Base-by-base conservation (phyloP, 1,140 invertebrate genomes). In the Ectropis grisescens region DNA sequence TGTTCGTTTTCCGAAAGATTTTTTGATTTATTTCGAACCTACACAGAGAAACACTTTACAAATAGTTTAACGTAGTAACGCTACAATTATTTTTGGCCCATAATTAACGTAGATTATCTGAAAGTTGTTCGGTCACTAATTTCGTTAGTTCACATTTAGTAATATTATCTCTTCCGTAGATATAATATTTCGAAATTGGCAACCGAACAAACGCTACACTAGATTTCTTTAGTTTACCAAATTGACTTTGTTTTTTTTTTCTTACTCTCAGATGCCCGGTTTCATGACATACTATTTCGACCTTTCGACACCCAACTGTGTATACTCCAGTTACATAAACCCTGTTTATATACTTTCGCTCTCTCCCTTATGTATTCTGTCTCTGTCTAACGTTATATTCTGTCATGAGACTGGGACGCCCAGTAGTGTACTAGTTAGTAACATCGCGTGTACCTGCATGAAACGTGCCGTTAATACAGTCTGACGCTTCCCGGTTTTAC, bases 1-100 rank as follows among this genome's bases (percentile, higher is more conserved):
- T 67, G 59, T 74, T 72, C 59, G 65, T 45, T 44, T 74, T 67
- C 56, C 32, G 64, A 49, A 56, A 53, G 19, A 22, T 22, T 5
- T 22, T 22, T 22, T 22, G 9, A 58, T 61, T 62, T 69, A 52
- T 71, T 69, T 67, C 55, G 60, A 52, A 72, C 71, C 74, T 70
- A 76, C 70, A 80, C 76, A 81, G 76, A 81, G 76, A 76, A 79
- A 81, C 76, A 81, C 76, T 78, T 67, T 59, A 79, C 74, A 81
- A 37, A 70, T 47, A 66, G 68, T 66, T 66, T 37, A 52, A 43
- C 51, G 68, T 70, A 70, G 65, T 58, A 41, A 60, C 47, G 72
- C 74, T 78, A 72, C 62, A 34, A 60, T 72, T 70, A 58, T 66
- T 75, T 47, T 81, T 75, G 69, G 71, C 66, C 71, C 74, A 65